Evolutionary conservation across 2,888 invertebrate genomes (phyloP), one percentile per base, ranked within the genome.

Genomic region (Temnothorax unifasciatus): DNA sequence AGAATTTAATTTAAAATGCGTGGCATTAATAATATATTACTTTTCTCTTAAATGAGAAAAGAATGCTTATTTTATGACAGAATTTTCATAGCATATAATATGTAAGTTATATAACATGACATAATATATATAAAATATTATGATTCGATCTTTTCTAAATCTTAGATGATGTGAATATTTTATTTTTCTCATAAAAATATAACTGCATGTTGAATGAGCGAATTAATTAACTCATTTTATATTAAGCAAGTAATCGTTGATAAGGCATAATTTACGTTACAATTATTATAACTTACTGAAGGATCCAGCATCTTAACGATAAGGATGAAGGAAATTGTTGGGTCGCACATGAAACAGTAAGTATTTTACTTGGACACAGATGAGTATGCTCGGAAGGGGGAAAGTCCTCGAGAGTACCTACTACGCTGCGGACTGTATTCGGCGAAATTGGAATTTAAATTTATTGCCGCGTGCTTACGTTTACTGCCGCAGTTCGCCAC

Each of bases 371-470:
- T 29, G 47, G 25, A 29, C 59, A 73, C 73, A 73, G 66, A 85
- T 82, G 74, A 85, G 83, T 57, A 86, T 79, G 34, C 77, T 59
- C 59, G 8, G 34, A n/a, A 41, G 8, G 47, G 2, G 66, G 75
- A 76, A 47, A 64, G 83, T 61, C 73, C 69, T 75, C 50, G 86
- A 86, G 81, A 86, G 77, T 79, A 82, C 64, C 69, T 79, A 82
- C 64, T 73, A 61, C 50, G 71, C 54, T 64, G 79, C 71, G 57
- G 41, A 50, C 71, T 76, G 84, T 87, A 87, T 86, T 89, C 83
- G 83, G 84, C 75, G 85, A 85, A 89, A 88, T 89, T 89, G 89
- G 88, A 89, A 87, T 86, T 85, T 66, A 86, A 88, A 88, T 88
- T 89, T 88, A 87, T 88, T 59, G 87, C 77, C 15, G 85, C 47